These are phyloP conservation scores for Distichodus sexfasciatus DNA, from an alignment of 2,797 vertebrate genomes.

Conservation along the genomic window DNA sequence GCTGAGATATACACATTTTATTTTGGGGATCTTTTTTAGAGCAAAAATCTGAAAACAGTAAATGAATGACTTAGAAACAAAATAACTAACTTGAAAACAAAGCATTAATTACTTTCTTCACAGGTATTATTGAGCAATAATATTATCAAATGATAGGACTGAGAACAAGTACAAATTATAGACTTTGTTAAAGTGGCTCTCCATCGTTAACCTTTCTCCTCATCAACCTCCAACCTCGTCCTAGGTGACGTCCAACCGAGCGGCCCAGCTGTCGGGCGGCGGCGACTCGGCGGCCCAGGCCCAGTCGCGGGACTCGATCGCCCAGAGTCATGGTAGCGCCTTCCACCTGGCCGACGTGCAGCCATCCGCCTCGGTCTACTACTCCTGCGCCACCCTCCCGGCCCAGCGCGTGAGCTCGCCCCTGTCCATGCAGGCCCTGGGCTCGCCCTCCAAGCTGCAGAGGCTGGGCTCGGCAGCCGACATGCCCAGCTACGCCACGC, in stretches of 20 bases:
- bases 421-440: constrained; percentile 81
- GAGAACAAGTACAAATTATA: too few species aligned
- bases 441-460: constrained; percentile 93
- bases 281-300: constrained; percentile 77
- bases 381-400: constrained; percentile 93
- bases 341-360: constrained; percentile 90
- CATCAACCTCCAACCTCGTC: constrained; percentile 19
- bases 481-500: constrained; percentile 87
- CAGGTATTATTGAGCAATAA: too few species aligned
- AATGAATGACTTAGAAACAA: too few species aligned
- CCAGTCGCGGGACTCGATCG: constrained; percentile 86
- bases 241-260: constrained; percentile 85
- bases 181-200: too few species aligned
- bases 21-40: too few species aligned
- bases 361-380: constrained; percentile 79
- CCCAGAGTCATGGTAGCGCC: constrained; percentile 87
- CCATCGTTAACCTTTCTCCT: too few species aligned
- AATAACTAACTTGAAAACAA: too few species aligned
- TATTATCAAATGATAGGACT: too few species aligned
- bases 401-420: constrained; percentile 93
- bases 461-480: constrained; percentile 86
- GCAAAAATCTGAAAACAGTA: too few species aligned
- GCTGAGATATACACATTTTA: too few species aligned
- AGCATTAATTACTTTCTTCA: too few species aligned
- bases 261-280: constrained; percentile 75